Base-by-base conservation (phyloP, 2,797 vertebrate genomes). In the Chromobotia macracanthus region DNA sequence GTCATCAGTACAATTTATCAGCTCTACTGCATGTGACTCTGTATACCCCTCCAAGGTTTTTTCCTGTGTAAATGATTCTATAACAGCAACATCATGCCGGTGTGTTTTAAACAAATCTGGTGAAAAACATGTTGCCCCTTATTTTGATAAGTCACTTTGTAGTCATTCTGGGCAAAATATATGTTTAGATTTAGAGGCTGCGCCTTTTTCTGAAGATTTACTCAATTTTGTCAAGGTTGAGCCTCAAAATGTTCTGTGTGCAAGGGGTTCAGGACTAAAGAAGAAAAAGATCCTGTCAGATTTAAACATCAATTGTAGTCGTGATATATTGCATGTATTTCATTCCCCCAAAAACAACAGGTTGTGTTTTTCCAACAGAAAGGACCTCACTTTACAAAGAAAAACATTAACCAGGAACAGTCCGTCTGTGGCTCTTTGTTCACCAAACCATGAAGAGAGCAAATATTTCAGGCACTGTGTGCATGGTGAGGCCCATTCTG, bases 121-220 rank as follows among this genome's bases (percentile, higher is more conserved):
- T 21, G 19, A 55, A 15, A 44, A 81, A 15, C 21, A 12, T 31
- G 65, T 60, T 75, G 28, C 60, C 71, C 41, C 51, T 70, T 60
- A 23, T 67, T 18, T 50, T 48, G 55, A 80, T 25, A 72, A 67
- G n/a, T 19, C 77, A 51, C 53, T 58, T 72, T n/a, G 25, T 19
- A 72, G n/a, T 63, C 25, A 15, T 51, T 53, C 9, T 6, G 53
- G n/a, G 69, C 44, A 56, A 82, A 46, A 63, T 44, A 2, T 21
- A 13, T 64, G 69, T 69, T 70, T 79, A 13, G 31, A 60, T 73
- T 72, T 80, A 18, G 75, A 75, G 12, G 38, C 82, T 74, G 69
- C 77, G 5, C 80, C 82, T 41, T 41, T 82, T 50, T 86, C 84
- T 21, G 82, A 84, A 76, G 56, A 56, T 12, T 73, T 84, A 19